A percentile compares a stretch with the other conserved stretches of the same genome.
Evolutionary conservation across 2,888 invertebrate genomes (phyloP).

Genomic region (Thelaira solivaga): DNA sequence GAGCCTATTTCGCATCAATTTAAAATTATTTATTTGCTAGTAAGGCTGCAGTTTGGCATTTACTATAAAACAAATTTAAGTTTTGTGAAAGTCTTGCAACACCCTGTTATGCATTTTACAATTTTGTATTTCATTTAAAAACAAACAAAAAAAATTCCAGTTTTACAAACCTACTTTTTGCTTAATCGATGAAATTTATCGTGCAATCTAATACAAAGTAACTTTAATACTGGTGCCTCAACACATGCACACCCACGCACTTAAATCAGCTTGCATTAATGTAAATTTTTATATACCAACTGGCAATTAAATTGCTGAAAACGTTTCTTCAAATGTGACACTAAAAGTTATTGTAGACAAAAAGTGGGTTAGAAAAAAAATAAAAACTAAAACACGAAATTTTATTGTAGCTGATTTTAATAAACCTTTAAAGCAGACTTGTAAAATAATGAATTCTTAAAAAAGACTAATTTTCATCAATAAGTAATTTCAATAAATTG

Average conservation of each 20-base stretch:
- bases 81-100: no score
- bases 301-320: constrained; percentile 60
- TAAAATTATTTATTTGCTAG: no score
- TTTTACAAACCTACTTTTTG: constrained; percentile 9
- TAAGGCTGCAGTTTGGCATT: no score
- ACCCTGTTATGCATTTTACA: no score
- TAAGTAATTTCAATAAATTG: no score
- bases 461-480: no score
- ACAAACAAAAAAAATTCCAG: neutral
- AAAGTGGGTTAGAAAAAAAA: neutral
- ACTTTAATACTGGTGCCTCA: neutral
- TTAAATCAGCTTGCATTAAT: constrained; percentile 13
- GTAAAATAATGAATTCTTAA: neutral
- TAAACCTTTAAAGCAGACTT: neutral
- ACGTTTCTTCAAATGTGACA: constrained; percentile 57
- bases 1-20: no score
- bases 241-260: neutral
- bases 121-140: neutral
- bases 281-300: constrained; percentile 37
- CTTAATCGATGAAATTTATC: constrained; percentile 45
- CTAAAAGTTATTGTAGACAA: constrained; percentile 46
- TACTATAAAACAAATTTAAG: no score
- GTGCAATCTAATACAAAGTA: constrained; percentile 21
- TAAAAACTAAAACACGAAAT: constrained; percentile 8
- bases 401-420: constrained; percentile 15